Conservation (phyloP, 2,113 vertebrate species). For the Nannospalax galili region DNA sequence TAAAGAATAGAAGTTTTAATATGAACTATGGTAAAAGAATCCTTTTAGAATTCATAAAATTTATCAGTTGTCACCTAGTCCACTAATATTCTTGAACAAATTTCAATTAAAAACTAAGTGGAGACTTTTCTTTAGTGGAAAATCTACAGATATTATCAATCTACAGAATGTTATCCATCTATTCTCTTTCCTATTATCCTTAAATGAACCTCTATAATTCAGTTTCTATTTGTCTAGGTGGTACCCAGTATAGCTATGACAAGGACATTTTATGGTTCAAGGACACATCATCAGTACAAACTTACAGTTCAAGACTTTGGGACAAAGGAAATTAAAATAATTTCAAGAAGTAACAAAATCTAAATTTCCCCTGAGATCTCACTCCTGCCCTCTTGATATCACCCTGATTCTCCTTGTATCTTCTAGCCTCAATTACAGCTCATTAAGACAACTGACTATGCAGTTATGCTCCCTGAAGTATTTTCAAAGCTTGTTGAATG, state of each 20-base stretch:
- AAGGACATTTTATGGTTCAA: not conserved
- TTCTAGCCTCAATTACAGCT: not conserved
- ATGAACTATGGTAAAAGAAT: not conserved
- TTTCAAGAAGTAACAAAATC: not conserved
- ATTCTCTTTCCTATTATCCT: not conserved
- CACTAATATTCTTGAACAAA: not conserved
- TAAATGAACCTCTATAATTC: not conserved
- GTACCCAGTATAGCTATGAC: not conserved
- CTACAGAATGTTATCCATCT: not conserved
- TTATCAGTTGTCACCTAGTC: not conserved
- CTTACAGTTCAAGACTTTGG: not conserved
- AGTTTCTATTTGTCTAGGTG: conserved; percentile 28
- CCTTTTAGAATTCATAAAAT: conserved; percentile 13
- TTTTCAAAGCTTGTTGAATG: not conserved
- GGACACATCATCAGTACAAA: conserved; percentile 21
- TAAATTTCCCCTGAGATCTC: not conserved
- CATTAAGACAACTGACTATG: conserved; percentile 50
- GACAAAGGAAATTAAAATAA: conserved; percentile 51
- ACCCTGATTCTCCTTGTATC: not conserved
- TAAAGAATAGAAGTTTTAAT: not conserved
- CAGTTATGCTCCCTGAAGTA: not conserved
- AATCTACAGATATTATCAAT: not conserved
- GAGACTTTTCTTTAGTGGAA: not conserved
- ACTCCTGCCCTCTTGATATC: not conserved
- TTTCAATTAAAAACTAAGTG: conserved; percentile 1